Conservation (phyloP, 53 echinoderm and acorn worm species). For the Apostichopus leukothele region DNA sequence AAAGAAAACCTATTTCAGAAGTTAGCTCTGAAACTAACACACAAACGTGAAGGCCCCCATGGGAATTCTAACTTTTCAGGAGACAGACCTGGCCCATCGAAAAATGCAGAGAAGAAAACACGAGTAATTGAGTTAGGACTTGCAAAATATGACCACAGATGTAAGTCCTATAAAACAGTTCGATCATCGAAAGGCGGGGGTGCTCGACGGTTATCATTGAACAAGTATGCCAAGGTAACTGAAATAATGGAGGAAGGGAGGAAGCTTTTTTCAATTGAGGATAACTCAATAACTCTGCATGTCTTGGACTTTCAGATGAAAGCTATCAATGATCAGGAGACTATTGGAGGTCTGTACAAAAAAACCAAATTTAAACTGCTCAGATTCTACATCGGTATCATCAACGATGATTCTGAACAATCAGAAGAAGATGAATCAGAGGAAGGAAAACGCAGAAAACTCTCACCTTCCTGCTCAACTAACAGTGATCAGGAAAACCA, state of each 20-base stretch:
- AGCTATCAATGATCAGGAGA: neutral
- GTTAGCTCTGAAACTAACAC: too few species aligned
- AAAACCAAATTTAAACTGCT: constrained; percentile 26
- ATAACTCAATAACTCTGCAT: neutral
- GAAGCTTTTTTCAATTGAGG: neutral
- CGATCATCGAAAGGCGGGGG: too few species aligned
- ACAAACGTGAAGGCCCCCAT: too few species aligned
- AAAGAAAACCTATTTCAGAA: too few species aligned
- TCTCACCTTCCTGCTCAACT: neutral
- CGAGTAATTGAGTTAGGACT: too few species aligned
- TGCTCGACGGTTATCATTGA: too few species aligned
- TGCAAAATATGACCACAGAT: too few species aligned
- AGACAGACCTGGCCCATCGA: too few species aligned
- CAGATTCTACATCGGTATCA: neutral
- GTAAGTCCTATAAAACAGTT: too few species aligned
- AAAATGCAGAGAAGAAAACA: too few species aligned
- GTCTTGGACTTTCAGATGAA: constrained; percentile 7
- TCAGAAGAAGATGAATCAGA: constrained; percentile 7
- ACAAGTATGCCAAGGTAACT: neutral
- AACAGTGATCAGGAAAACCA: neutral
- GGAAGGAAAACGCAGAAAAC: neutral
- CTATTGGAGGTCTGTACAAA: constrained; percentile 9
- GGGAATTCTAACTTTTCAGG: too few species aligned
- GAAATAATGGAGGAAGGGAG: constrained; percentile 3
- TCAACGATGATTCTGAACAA: neutral